Conservation (phyloP, 2,888 invertebrate genomes). For the Melinaea marsaeus region DNA sequence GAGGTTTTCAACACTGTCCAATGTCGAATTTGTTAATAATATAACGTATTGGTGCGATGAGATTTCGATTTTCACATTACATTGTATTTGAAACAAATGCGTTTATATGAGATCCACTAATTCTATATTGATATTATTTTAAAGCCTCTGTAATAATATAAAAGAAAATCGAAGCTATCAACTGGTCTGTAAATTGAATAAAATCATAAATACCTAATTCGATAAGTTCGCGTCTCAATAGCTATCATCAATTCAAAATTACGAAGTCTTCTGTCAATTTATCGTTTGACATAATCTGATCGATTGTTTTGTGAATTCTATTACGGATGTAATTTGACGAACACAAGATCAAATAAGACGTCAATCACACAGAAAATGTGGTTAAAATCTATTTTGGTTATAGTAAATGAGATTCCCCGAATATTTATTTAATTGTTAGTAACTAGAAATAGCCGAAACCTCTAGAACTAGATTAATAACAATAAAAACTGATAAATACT, state of each 20-base stretch:
- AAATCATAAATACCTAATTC: slow-evolving; percentile 20
- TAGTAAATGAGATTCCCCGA: slow-evolving; percentile 6
- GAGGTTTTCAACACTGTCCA: slow-evolving; percentile 7
- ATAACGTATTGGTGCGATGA: no score
- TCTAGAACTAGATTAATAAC: no score
- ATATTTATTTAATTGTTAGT: not conserved
- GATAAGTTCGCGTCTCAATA: slow-evolving; percentile 14
- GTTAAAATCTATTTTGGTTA: slow-evolving; percentile 10
- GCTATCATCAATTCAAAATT: slow-evolving; percentile 23
- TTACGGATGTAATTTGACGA: no score
- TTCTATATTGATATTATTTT: no score
- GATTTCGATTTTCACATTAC: no score
- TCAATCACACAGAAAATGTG: slow-evolving; percentile 6
- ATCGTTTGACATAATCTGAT: slow-evolving; percentile 10
- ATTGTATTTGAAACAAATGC: no score
- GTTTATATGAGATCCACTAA: no score
- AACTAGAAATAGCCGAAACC: no score
- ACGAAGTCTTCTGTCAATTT: slow-evolving; percentile 21
- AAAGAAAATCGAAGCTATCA: no score
- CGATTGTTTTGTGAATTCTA: slow-evolving; percentile 2
- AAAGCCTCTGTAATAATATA: no score
- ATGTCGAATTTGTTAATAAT: slow-evolving; percentile 8
- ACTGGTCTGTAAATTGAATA: slow-evolving; percentile 1
- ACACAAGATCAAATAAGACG: no score
- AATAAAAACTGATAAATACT: no score